Conservation (phyloP, 2,888 invertebrate species). For the Pilophorus perplexus region DNA sequence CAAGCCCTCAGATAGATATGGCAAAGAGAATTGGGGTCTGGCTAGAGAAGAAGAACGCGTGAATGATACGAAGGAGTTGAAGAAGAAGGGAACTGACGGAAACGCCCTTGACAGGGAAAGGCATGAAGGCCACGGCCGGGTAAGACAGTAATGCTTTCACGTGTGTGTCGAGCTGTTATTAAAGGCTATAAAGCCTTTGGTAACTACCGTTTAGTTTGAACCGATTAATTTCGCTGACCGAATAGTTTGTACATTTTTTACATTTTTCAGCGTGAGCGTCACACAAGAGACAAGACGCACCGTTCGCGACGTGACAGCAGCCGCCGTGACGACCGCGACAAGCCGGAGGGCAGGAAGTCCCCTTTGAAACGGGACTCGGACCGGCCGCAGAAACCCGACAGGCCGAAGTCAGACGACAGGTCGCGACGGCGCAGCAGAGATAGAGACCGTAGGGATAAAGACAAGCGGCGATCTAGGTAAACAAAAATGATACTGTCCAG, state of each 20-base stretch:
- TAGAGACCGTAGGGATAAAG: no score
- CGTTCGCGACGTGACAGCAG: neutral
- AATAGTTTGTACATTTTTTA: no score
- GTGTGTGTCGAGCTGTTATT: neutral
- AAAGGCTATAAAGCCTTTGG: neutral
- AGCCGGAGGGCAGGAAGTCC: no score
- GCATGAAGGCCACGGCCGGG: neutral
- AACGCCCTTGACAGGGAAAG: neutral
- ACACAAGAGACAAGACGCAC: neutral
- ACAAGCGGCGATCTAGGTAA: no score
- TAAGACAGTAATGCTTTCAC: neutral
- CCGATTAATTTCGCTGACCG: no score
- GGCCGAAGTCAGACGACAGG: no score
- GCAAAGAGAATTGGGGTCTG: slow-evolving; percentile 37
- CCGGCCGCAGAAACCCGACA: neutral
- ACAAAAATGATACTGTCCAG: no score
- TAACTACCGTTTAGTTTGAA: neutral
- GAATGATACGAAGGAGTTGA: neutral
- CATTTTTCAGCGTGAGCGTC: neutral
- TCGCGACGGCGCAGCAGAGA: no score
- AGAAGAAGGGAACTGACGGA: no score
- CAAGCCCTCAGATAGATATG: slow-evolving; percentile 12
- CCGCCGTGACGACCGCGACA: slow-evolving; percentile 6
- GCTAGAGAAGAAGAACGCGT: neutral
- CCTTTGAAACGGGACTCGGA: neutral